These are phyloP conservation scores for Poecilia picta DNA, from an alignment of 2,797 vertebrate species.

Conservation along the genomic window DNA sequence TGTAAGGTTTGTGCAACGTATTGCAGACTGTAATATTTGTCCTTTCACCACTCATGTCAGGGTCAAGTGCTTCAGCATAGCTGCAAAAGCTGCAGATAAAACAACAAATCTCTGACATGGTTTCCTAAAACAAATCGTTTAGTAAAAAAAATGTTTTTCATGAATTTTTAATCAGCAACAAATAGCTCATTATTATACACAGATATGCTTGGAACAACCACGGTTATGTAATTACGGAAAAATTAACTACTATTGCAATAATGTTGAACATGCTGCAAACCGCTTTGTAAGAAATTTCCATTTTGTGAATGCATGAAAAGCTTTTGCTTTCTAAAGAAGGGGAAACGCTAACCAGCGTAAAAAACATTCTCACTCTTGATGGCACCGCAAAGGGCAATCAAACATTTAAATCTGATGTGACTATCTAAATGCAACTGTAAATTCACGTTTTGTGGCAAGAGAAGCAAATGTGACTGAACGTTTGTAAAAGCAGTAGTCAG, in stretches of 20 bases:
- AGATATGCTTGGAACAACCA: conserved; percentile 40
- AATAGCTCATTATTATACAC: conserved; percentile 50
- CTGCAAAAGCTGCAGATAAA: conserved; percentile 4
- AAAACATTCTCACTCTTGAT: conserved; percentile 10
- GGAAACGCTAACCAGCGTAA: not conserved
- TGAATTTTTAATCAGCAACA: conserved; percentile 39
- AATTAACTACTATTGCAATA: conserved; percentile 29
- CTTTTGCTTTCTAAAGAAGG: conserved; percentile 6
- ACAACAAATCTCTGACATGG: not conserved
- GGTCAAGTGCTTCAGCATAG: conserved; percentile 9
- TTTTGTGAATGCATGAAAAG: conserved; percentile 18
- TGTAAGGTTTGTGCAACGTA: conserved; percentile 18
- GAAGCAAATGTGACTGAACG: conserved; percentile 16
- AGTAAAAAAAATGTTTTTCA: conserved; percentile 6
- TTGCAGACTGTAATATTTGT: conserved; percentile 30
- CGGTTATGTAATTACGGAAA: conserved; percentile 30
- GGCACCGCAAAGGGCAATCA: conserved; percentile 30
- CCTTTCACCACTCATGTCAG: conserved; percentile 23
- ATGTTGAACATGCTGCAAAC: conserved; percentile 21
- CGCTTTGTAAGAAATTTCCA: conserved; percentile 26
- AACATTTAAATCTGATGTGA: not conserved
- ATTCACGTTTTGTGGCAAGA: not conserved
- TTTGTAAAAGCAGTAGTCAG: conserved; percentile 17
- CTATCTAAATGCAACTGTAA: conserved; percentile 15
- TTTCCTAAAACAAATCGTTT: conserved; percentile 21